These are phyloP conservation scores for Syndactyla subalaris DNA, from an alignment of 2,797 vertebrate genomes.

Conservation along the genomic window DNA sequence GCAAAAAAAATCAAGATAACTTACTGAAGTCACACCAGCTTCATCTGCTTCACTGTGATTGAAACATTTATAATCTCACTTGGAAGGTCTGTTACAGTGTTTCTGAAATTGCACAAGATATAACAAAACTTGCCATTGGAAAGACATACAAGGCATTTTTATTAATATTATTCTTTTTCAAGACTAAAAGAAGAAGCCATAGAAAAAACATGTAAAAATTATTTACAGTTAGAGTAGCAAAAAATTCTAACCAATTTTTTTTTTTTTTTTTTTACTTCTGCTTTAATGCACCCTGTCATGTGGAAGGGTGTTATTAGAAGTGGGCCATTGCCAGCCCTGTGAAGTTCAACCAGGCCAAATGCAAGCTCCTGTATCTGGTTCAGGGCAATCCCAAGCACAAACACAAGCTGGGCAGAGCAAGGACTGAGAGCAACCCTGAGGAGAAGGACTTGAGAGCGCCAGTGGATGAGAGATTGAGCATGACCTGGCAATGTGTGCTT, in stretches of 20 bases:
- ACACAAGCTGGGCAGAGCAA: neutral
- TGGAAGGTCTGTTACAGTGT: neutral
- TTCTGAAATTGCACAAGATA: conserved; percentile 16
- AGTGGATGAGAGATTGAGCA: neutral
- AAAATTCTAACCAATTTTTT: neutral
- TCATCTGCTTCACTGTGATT: neutral
- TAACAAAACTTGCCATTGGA: neutral
- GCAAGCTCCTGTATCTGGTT: neutral
- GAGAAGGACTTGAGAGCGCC: neutral
- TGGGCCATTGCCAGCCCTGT: neutral
- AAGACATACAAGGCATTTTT: neutral
- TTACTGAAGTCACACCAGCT: neutral
- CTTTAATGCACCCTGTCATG: neutral
- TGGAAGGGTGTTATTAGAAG: neutral
- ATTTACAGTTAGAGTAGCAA: conserved; percentile 9
- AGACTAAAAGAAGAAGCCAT: neutral
- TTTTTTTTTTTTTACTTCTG: neutral
- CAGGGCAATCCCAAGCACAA: neutral
- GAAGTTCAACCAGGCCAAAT: neutral
- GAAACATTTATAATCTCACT: neutral
- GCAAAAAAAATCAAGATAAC: neutral
- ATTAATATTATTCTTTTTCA: neutral
- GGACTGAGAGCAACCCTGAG: neutral
- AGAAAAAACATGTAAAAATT: neutral
- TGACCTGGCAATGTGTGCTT: fast-evolving